Conservation (phyloP, 2,113 vertebrate species). For the Verasper variegatus region DNA sequence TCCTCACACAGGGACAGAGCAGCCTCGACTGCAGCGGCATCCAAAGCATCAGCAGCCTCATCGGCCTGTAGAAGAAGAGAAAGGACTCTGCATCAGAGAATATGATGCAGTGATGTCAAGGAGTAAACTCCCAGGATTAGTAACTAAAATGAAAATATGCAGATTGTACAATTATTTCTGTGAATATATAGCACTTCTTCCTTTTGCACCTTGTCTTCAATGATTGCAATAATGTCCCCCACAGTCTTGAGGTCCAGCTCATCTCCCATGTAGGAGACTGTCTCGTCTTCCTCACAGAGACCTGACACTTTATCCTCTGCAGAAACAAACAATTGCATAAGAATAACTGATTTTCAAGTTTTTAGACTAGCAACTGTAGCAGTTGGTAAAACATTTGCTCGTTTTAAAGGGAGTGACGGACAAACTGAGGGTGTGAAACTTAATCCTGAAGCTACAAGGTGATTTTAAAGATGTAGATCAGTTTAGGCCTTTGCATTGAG, state of each 20-base stretch:
- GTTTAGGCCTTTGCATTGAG: background rate
- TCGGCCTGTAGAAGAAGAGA: slow-evolving; percentile 84
- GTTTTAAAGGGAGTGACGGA: background rate
- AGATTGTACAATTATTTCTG: background rate
- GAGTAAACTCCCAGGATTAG: background rate
- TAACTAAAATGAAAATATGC: background rate
- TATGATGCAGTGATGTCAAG: background rate
- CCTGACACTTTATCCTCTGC: slow-evolving; percentile 86
- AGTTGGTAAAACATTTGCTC: background rate
- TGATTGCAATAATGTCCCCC: slow-evolving; percentile 96
- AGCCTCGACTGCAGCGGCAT: slow-evolving; percentile 94
- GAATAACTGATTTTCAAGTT: slow-evolving; percentile 4
- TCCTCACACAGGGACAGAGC: slow-evolving; percentile 94
- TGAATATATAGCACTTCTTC: background rate
- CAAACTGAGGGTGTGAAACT: background rate
- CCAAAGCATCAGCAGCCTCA: slow-evolving; percentile 91
- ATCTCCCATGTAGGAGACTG: slow-evolving; percentile 91
- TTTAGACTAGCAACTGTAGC: background rate
- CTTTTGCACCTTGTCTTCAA: slow-evolving; percentile 86
- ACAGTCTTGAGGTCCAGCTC: slow-evolving; percentile 95
- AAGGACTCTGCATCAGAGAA: background rate
- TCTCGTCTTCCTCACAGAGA: slow-evolving; percentile 89
- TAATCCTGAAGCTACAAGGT: background rate
- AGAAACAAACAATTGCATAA: slow-evolving; percentile 64
- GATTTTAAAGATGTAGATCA: background rate